These are phyloP conservation scores for Panurus biarmicus DNA, from an alignment of 2,113 vertebrate genomes.

Conservation along the genomic window DNA sequence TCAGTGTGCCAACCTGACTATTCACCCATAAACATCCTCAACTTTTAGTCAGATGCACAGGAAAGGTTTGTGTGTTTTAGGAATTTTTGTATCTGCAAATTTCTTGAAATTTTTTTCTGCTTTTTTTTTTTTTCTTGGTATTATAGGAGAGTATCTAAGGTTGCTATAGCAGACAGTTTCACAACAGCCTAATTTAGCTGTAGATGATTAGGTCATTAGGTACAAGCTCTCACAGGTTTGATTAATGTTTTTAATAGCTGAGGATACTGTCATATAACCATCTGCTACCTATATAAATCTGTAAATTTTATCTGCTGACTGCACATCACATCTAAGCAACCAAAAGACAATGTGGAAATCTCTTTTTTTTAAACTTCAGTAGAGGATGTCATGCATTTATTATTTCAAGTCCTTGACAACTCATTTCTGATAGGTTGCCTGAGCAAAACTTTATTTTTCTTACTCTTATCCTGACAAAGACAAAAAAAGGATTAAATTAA, in stretches of 20 bases:
- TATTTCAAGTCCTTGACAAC: background rate
- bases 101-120: background rate
- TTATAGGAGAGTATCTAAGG: background rate
- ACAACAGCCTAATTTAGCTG: background rate
- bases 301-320: background rate
- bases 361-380: background rate
- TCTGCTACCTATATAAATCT: background rate
- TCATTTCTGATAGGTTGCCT: background rate
- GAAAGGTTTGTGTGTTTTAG: background rate
- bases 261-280: background rate
- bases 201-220: background rate
- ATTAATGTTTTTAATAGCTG: background rate
- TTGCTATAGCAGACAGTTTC: background rate
- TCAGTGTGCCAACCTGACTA: background rate
- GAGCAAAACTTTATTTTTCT: background rate
- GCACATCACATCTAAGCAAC: background rate
- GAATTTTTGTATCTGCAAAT: background rate
- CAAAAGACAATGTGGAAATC: background rate
- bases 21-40: background rate
- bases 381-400: background rate
- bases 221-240: background rate
- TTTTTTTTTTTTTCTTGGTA: background rate
- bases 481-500: background rate
- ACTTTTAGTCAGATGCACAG: background rate
- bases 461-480: background rate